Conservation (phyloP, 2,797 vertebrate species). For the Gila robusta region DNA sequence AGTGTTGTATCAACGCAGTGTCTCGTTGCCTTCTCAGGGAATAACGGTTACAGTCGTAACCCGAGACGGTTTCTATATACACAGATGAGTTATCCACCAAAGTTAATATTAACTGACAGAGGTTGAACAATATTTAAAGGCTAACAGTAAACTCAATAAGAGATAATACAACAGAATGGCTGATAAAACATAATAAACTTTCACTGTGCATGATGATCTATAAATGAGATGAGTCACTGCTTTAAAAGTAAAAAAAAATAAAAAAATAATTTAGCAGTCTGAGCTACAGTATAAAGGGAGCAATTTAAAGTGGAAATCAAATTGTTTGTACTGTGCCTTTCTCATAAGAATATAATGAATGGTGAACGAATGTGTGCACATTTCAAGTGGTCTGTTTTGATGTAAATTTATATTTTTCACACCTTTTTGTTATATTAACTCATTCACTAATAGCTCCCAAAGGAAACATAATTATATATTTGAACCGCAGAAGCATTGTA, state of each 20-base stretch:
- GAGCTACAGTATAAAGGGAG: not conserved
- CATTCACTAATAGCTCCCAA: not conserved
- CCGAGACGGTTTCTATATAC: no score
- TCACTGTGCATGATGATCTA: not conserved
- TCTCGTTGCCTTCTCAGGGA: no score
- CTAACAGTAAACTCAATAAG: not conserved
- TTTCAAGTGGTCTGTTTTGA: not conserved
- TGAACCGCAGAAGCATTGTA: not conserved
- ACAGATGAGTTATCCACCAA: not conserved
- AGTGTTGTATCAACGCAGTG: no score
- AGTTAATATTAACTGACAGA: not conserved
- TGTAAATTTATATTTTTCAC: not conserved
- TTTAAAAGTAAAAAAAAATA: not conserved
- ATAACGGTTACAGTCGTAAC: no score
- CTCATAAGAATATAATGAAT: not conserved
- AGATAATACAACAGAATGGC: not conserved
- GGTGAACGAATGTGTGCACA: not conserved
- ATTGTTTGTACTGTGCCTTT: not conserved
- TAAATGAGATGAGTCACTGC: not conserved
- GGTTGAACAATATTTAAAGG: not conserved
- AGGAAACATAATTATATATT: constrained; percentile 1
- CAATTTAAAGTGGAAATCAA: not conserved
- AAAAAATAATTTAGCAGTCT: not conserved
- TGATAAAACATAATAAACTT: not conserved
- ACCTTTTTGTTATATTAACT: constrained; percentile 13